Evolutionary conservation across 2,888 invertebrate species (phyloP), one percentile per base, ranked within the genome.

Genomic region (Embidobia sp.): DNA sequence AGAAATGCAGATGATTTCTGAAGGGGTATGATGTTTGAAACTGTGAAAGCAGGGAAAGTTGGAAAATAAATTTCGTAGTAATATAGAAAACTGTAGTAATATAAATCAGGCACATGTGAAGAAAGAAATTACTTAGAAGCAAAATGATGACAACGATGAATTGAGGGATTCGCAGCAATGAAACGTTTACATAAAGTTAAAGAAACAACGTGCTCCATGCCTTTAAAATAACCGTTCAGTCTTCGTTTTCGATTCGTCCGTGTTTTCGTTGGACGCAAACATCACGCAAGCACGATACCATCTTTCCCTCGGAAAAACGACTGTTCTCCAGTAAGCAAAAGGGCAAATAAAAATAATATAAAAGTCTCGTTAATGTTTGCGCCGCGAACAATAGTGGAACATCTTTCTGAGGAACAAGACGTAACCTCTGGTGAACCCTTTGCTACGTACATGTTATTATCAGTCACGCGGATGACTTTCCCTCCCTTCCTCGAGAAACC

Each of bases 191-290:
- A 42, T 11, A 42, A 69, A 59, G 40, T 31, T 69, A 59, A 11
- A 59, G 49, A 69, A 69, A 51, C 59, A 69, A 69, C n/a, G n/a
- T 59, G 72, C 29, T 63, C 13, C 18, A 15, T 31, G 61, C 53
- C 5, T 27, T 59, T 59, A 61, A 70, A 70, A 70, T 72, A 72
- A 53, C 37, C 48, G 27, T 55, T 72, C 72, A 72, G 72, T 72
- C 72, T 72, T 72, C 63, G 16, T 72, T 59, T 51, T 31, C 26
- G 10, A 40, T 16, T 31, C 40, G 31, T 42, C 33, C 48, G 37
- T 57, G 19, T 27, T 40, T 27, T 66, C 29, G 18, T 57, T 37
- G 55, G 55, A 48, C 48, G 19, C 18, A 33, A 64, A 10, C 26
- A 44, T 29, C 46, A 29, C 27, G 49, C 44, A 29, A 55, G 37